phyloP scores from a whole-genome alignment of 2,113 vertebrate genomes.

The Siniperca knerii region DNA sequence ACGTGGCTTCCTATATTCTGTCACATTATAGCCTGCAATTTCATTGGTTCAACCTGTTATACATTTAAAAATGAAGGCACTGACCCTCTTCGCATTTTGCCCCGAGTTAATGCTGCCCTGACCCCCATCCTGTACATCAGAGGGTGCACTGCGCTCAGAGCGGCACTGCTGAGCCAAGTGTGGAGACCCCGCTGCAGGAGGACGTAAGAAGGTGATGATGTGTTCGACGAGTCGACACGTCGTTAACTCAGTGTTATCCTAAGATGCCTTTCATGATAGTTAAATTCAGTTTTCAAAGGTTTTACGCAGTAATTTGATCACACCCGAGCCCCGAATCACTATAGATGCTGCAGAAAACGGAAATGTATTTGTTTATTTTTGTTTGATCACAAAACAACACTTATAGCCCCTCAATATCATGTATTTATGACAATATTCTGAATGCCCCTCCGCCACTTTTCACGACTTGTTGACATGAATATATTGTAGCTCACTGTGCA shows the following conservation, averaged over 20 bases:
- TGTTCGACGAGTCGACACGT: background rate
- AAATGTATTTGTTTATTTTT: background rate
- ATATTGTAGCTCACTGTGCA: background rate
- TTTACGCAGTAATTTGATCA: background rate
- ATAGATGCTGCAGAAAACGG: background rate
- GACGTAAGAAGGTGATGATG: constrained; percentile 45
- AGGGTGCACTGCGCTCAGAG: constrained; percentile 78
- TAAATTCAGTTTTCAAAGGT: too few relatives aligned
- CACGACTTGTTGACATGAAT: background rate
- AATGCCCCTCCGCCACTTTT: background rate
- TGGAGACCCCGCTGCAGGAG: constrained; percentile 68
- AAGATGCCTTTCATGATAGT: background rate
- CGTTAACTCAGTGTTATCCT: background rate
- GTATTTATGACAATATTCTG: background rate
- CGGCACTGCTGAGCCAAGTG: constrained; percentile 70
- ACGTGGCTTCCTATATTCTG: constrained; percentile 82
- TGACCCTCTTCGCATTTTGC: constrained; percentile 80
- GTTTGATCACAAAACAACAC: background rate
- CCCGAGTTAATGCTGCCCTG: constrained; percentile 80
- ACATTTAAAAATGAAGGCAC: constrained; percentile 80
- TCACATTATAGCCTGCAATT: constrained; percentile 74
- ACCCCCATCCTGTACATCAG: constrained; percentile 83
- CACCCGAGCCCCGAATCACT: background rate
- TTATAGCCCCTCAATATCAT: background rate
- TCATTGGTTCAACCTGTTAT: constrained; percentile 66